Evolutionary conservation across 2,888 invertebrate genomes (phyloP), one percentile per base, ranked within the genome.

Genomic region (Entomobrya proxima): DNA sequence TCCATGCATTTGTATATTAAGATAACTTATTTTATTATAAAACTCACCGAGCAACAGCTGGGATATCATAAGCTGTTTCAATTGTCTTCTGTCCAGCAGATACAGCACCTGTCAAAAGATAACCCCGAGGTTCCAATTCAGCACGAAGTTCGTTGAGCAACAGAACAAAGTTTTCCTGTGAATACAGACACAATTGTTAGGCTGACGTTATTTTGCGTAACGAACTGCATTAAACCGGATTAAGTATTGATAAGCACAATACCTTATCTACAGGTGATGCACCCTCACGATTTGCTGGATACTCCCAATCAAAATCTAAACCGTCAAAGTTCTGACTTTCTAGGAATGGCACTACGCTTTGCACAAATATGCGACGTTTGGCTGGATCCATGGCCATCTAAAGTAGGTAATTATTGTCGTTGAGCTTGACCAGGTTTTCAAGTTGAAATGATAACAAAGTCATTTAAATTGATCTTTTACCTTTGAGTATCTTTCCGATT

Each of bases 241-340:
- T n/a, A n/a, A n/a, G n/a, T n/a, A n/a, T n/a, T n/a, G n/a, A n/a
- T n/a, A n/a, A n/a, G n/a, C n/a, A n/a, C n/a, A n/a, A 55, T 55
- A 88, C 89, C 83, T 88, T 89, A 32, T 90, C 90, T 78, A 86
- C 88, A 18, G 90, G 89, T 5, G 61, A 24, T 15, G 88, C 84
- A 15, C 89, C 90, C 24, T 86, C 88, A 13, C 89, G 82, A 35
- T 88, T 79, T 0, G 88, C 86, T 9, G 89, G 90, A 78, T 89
- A 90, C 40, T 89, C 89, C 58, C 75, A 47, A 9, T 47, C 18
- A 6, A 64, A 7, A 27, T 30, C 64, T 11, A 95, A 92, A 1
- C 95, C 95, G 90, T 96, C 94, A 87, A 96, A 96, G 0, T 92
- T 92, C 90, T 95, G 92, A 2, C 92, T 92, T 50, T 92, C 90